Conservation (phyloP, 2,888 invertebrate genomes). For the Emesis russula region DNA sequence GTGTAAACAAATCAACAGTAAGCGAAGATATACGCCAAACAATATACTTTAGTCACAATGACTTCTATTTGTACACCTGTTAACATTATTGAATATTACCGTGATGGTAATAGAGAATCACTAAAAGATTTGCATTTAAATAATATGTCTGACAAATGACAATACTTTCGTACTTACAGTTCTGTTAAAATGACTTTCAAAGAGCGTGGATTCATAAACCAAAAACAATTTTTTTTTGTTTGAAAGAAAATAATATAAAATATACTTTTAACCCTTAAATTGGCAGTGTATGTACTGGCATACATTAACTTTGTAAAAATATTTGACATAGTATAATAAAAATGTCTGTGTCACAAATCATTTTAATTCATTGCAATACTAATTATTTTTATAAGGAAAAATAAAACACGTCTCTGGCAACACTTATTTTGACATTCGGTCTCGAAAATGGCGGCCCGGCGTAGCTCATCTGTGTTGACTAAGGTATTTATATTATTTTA, state of each 20-base stretch:
- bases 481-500: conserved; percentile 58
- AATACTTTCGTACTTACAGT: neutral
- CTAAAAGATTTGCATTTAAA: neutral
- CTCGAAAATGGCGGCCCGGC: conserved; percentile 58
- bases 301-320: conserved; percentile 15
- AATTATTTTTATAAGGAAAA: conserved; percentile 34
- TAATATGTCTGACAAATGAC: neutral
- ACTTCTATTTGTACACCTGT: neutral
- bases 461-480: conserved; percentile 49
- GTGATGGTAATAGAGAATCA: neutral
- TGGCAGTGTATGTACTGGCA: conserved; percentile 15
- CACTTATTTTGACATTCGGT: conserved; percentile 24
- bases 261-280: neutral
- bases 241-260: too few species aligned
- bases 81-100: neutral
- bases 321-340: conserved; percentile 15
- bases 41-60: neutral
- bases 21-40: conserved; percentile 2
- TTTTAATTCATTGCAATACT: conserved; percentile 38
- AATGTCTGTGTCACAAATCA: conserved; percentile 37
- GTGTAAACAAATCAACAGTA: neutral
- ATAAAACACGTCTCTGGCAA: conserved; percentile 54
- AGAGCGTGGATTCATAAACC: too few species aligned
- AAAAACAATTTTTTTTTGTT: too few species aligned
- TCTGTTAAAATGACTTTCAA: neutral